Percentiles rank a stretch among this genome's conserved stretches.
Conservation (phyloP, 1,140 invertebrate species). For the Elysia chlorotica region DNA sequence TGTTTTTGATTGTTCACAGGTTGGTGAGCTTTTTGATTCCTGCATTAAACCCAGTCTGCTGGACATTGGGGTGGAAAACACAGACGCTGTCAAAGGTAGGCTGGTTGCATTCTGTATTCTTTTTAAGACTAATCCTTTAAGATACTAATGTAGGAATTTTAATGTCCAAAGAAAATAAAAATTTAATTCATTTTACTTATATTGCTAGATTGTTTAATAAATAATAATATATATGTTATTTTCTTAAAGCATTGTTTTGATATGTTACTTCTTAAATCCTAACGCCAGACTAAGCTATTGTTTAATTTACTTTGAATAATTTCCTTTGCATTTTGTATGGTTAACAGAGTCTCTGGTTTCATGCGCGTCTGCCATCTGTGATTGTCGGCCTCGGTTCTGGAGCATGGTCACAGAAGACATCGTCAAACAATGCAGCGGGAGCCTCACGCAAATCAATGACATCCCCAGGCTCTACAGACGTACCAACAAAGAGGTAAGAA, state of each 20-base stretch:
- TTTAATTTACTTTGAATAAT: no score
- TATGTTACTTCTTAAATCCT: neutral
- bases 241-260: neutral
- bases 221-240: neutral
- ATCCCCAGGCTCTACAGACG: conserved; percentile 90
- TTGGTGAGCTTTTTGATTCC: no score
- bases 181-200: no score
- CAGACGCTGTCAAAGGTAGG: conserved; percentile 6
- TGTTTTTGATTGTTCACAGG: no score
- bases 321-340: neutral
- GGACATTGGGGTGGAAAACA: neutral
- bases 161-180: neutral
- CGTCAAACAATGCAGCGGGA: conserved; percentile 52
- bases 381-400: conserved; percentile 58
- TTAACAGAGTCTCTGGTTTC: neutral
- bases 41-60: neutral
- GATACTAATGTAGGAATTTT: neutral
- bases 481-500: conserved; percentile 81
- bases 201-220: no score
- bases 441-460: conserved; percentile 74
- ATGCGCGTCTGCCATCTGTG: neutral
- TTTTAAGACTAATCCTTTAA: neutral
- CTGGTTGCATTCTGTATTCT: neutral
- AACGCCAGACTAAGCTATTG: neutral
- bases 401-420: conserved; percentile 51